Base-by-base conservation (phyloP, 2,797 vertebrate genomes). In the Corythornis leucogaster region DNA sequence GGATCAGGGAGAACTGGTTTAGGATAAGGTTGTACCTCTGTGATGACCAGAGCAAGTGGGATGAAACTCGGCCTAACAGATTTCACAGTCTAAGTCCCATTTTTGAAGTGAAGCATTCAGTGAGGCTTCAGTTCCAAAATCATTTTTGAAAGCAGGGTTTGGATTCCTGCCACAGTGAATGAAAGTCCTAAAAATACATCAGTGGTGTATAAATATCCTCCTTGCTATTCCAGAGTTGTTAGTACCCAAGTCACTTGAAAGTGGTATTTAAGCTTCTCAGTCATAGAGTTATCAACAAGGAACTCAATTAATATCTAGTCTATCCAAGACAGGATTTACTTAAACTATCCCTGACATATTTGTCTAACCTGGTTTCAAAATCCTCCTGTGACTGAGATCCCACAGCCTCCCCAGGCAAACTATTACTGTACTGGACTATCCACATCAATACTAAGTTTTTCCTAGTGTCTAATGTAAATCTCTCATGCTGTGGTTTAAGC, bases 391-490 rank as follows among this genome's bases (percentile, higher is more conserved):
- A 85, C 58, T 68, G 68, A 67, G 15, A 85, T 90, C 40, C 45
- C 61, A 40, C 31, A 80, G 55, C 46, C 46, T 92, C 87, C 59
- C 38, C 54, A 80, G 76, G 90, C 90, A 90, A 89, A 80, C 66
- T 80, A 5, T 75, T 85, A 63, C 61, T 70, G 26, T 67, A 43
- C 84, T 94, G 61, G 71, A 77, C 81, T 89, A 68, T 89, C 81
- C 50, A 64, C 50, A 48, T 80, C 64, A 80, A 64, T 58, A 80
- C 42, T 78, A 50, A 77, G 38, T 85, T 95, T 94, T 87, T 95
- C 84, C 68, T 80, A 74, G 82, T 71, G 69, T 90, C 62, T 93
- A 71, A 93, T 83, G 81, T 83, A 90, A 95, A 92, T 93, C 90
- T 90, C 51, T 54, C 0, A 0, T 92, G 82, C 46, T 80, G 58